Conservation (phyloP, 1,140 invertebrate genomes). For the Brachionus rubens region DNA sequence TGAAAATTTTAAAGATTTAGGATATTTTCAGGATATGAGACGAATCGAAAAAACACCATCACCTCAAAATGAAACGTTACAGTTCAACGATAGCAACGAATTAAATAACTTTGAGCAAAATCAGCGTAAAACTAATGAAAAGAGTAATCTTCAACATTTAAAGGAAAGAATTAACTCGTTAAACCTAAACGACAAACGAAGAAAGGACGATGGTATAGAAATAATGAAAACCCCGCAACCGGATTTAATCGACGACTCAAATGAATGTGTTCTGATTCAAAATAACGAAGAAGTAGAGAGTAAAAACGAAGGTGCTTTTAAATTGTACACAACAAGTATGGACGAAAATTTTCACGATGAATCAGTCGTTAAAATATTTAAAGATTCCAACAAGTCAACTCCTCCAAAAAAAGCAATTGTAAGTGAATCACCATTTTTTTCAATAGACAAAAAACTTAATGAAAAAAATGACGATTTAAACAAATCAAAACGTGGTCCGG, state of each 20-base stretch:
- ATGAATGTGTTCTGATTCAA: not conserved
- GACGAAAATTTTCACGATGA: not conserved
- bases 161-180: conserved; percentile 22
- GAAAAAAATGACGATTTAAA: not conserved
- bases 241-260: conserved; percentile 9
- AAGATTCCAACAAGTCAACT: not conserved
- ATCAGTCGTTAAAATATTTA: not conserved
- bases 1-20: not conserved
- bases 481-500: conserved; percentile 10
- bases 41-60: not conserved
- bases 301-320: conserved; percentile 44
- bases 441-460: not conserved
- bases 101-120: no score
- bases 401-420: not conserved
- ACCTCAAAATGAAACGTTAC: not conserved
- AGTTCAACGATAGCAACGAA: not conserved
- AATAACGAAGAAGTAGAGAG: not conserved
- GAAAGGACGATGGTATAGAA: not conserved
- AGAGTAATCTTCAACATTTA: not conserved
- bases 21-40: not conserved
- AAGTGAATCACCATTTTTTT: not conserved
- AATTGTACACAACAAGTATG: conserved; percentile 12
- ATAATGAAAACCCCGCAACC: conserved; percentile 30
- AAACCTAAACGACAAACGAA: conserved; percentile 13
- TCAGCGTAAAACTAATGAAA: not conserved